These are phyloP conservation scores for Sanderia malayensis DNA, from an alignment of 30 jellyfish, hydroid and myxozoan species.

Conservation along the genomic window DNA sequence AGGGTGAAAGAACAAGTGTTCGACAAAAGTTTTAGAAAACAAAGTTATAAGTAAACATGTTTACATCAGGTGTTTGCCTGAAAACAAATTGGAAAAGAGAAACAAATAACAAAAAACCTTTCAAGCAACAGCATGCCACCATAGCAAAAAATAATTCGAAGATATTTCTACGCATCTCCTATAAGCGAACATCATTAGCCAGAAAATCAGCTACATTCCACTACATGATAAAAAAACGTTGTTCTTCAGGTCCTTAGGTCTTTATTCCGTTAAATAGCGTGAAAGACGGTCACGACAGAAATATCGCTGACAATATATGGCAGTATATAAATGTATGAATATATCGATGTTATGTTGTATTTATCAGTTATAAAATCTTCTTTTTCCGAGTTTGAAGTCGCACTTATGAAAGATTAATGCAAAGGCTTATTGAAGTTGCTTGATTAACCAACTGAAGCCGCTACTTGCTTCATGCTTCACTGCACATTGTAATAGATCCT, in stretches of 20 bases:
- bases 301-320: too few relatives aligned
- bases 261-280: too few relatives aligned
- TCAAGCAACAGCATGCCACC: neutral
- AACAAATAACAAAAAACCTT: neutral
- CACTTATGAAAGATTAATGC: conserved; percentile 29
- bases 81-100: too few relatives aligned
- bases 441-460: conserved; percentile 61
- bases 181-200: neutral
- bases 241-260: too few relatives aligned
- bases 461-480: conserved; percentile 65
- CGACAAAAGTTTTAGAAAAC: too few relatives aligned
- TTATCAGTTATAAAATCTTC: too few relatives aligned
- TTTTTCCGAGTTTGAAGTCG: conserved; percentile 28
- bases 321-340: too few relatives aligned
- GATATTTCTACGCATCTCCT: conserved; percentile 1
- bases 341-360: too few relatives aligned
- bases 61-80: too few relatives aligned
- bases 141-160: neutral
- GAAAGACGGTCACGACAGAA: too few relatives aligned
- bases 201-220: neutral
- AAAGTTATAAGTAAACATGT: too few relatives aligned
- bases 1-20: too few relatives aligned
- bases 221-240: neutral
- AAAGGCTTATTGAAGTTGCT: conserved; percentile 14
- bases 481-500: conserved; percentile 25